A percentile compares a stretch with the other conserved stretches of the same genome.
Evolutionary conservation across 2,797 vertebrate species (phyloP).

Genomic region (Falco cherrug): DNA sequence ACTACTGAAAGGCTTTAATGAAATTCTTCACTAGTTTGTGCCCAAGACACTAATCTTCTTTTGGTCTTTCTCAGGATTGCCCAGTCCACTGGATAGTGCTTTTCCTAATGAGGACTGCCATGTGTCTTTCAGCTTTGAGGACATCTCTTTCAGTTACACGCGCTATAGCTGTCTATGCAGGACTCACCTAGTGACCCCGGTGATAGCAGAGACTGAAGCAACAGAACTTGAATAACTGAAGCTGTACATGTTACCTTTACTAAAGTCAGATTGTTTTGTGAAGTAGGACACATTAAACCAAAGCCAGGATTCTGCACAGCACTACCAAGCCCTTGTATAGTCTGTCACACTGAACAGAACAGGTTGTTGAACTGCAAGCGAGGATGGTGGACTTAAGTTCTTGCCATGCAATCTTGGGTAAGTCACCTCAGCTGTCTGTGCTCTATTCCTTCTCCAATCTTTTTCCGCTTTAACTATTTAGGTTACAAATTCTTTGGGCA

Average conservation of each 20-base stretch:
- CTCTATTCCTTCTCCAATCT: neutral
- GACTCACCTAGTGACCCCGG: fast-evolving
- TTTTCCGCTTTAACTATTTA: neutral
- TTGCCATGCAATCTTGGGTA: neutral
- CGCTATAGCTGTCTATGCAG: neutral
- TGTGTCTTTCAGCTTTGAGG: neutral
- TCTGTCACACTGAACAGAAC: neutral
- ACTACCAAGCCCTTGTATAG: neutral
- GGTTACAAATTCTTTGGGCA: neutral
- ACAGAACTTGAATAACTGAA: neutral
- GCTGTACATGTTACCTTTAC: neutral
- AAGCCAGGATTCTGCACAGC: neutral
- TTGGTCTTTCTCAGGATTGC: neutral
- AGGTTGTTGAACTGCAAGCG: neutral
- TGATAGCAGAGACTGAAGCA: neutral
- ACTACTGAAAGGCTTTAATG: neutral
- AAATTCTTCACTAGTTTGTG: neutral
- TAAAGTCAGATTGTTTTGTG: too few species aligned
- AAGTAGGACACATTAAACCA: neutral
- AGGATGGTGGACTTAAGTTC: neutral
- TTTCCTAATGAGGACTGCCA: neutral
- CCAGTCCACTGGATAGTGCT: neutral
- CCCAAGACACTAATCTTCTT: neutral
- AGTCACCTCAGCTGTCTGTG: neutral
- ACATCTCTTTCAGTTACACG: neutral